Evolutionary conservation across 2,888 invertebrate genomes (phyloP), one percentile per base, ranked within the genome.

Genomic region (Dynastes hyllus): DNA sequence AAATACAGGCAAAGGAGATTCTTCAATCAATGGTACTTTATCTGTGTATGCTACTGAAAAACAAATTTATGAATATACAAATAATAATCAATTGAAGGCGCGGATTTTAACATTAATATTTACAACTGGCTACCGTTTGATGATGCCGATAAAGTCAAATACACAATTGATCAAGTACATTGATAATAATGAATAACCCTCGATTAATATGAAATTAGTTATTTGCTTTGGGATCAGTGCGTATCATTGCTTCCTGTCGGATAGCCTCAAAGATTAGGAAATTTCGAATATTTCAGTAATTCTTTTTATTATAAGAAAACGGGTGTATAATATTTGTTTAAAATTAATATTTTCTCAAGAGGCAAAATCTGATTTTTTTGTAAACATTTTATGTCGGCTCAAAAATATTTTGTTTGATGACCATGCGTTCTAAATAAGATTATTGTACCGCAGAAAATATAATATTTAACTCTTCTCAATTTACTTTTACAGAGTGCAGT

Each of bases 401-500:
- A 11, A 11, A 45, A 2, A 0, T 11, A 8, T 55, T 55, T 55
- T 16, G 1, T 55, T 55, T 55, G 16, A 5, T 6, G 55, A 16
- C n/a, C 4, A 1, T 1, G 4, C 11, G 45, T 8, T 2, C 9
- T 45, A 45, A 45, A 45, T 40, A 9, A 6, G 40, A 40, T 11
- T 8, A 8, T 1, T 8, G 45, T 45, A 8, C 11, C 45, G 8
- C 2, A 45, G 6, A 45, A 1, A 45, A 5, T 4, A 37, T 37
- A 37, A 37, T 37, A 37, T 51, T 51, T 53, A 53, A 53, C 5
- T 53, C 9, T 13, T 53, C n/a, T 1, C 5, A 11, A 11, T 61
- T 73, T 79, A 82, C 80, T 81, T 61, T 88, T 88, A 8, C 86
- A 89, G 89, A 89, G 88, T 85, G 87, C 88, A 86, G 87, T 88